Evolutionary conservation across 2,797 vertebrate genomes (phyloP).

Genomic region (Myotis pilosus): DNA sequence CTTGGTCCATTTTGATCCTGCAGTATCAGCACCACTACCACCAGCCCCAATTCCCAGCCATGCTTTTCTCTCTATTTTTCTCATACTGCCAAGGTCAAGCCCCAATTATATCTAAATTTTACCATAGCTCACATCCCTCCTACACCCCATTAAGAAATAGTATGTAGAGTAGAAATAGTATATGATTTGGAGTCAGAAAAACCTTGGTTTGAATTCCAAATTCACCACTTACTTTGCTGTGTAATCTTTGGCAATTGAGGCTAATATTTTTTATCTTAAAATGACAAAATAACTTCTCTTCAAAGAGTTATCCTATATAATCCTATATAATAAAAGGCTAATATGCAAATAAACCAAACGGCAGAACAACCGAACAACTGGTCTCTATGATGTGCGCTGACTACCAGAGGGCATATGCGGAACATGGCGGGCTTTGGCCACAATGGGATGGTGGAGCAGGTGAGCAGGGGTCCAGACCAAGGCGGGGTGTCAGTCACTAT

Average conservation of each 20-base stretch:
- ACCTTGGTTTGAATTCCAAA: neutral
- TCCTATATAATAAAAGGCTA: too few relatives aligned
- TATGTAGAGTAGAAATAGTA: neutral
- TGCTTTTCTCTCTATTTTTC: neutral
- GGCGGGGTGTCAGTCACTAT: too few relatives aligned
- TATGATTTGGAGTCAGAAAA: neutral
- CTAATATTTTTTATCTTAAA: conserved; percentile 33
- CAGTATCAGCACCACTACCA: neutral
- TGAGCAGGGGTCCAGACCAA: too few relatives aligned
- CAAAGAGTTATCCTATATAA: neutral
- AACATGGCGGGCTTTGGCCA: too few relatives aligned
- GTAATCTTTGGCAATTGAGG: neutral
- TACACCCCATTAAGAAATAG: neutral
- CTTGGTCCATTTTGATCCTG: neutral
- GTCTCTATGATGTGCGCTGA: too few relatives aligned
- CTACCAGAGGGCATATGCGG: too few relatives aligned
- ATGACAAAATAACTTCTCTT: conserved; percentile 15
- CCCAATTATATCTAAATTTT: neutral
- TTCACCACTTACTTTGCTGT: conserved; percentile 12
- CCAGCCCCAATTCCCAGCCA: neutral
- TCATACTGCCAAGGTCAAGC: neutral
- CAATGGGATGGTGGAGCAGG: too few relatives aligned
- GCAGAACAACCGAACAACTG: too few relatives aligned
- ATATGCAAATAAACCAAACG: too few relatives aligned
- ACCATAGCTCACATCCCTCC: neutral